Evolutionary conservation across 2,113 vertebrate genomes (phyloP).

Genomic region (Catharus bicknelli): DNA sequence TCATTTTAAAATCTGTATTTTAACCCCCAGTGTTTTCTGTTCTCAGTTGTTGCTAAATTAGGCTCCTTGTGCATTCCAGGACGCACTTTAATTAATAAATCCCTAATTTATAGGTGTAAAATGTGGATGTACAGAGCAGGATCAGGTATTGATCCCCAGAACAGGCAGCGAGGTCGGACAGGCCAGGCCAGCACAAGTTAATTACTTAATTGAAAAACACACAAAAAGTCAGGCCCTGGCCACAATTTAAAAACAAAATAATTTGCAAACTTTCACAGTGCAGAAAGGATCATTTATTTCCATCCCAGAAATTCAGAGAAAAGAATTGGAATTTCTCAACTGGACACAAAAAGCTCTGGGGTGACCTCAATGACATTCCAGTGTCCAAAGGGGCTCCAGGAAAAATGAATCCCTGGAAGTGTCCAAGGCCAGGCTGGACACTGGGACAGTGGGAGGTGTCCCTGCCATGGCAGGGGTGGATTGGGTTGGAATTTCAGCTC

Average conservation of each 20-base stretch:
- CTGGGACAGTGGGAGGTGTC: not conserved
- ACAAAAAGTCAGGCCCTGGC: not conserved
- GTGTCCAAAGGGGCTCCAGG: not conserved
- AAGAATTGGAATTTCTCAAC: not conserved
- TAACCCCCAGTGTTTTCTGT: not conserved
- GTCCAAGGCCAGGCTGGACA: not conserved
- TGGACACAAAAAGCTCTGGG: too few species aligned
- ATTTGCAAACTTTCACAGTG: not conserved
- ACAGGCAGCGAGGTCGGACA: not conserved
- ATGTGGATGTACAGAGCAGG: too few species aligned
- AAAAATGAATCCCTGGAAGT: not conserved
- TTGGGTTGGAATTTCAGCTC: not conserved
- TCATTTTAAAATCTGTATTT: not conserved
- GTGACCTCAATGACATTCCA: not conserved
- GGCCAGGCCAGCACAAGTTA: not conserved
- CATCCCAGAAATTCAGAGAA: not conserved
- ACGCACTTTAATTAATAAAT: not conserved
- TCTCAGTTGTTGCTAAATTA: not conserved
- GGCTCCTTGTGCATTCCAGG: not conserved
- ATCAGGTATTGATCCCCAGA: not conserved
- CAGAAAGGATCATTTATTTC: not conserved
- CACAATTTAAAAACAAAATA: not conserved
- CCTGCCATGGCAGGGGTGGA: not conserved
- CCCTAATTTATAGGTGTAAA: not conserved
- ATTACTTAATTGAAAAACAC: conserved; percentile 14